Conservation (phyloP, 2,113 vertebrate genomes). For the Tinamus guttatus region DNA sequence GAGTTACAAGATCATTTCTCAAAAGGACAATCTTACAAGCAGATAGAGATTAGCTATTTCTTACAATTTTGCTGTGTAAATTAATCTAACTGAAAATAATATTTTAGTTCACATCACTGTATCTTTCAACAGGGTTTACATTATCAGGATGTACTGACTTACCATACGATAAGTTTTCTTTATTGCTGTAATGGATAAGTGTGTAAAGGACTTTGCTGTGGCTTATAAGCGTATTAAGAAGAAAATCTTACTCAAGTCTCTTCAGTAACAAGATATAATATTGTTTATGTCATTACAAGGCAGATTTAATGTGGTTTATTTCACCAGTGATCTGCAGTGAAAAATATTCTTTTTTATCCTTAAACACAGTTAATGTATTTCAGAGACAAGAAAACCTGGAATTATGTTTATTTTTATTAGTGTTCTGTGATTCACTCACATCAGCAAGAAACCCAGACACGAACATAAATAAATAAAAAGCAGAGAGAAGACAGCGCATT, state of each 20-base stretch:
- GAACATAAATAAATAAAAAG: background rate
- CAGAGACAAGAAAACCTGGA: background rate
- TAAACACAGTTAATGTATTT: background rate
- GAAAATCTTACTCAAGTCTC: background rate
- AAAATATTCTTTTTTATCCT: background rate
- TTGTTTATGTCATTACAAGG: background rate
- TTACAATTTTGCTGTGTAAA: background rate
- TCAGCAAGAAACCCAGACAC: background rate
- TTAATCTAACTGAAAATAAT: background rate
- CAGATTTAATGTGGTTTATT: background rate
- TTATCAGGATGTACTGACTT: background rate
- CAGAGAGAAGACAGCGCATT: background rate
- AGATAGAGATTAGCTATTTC: background rate
- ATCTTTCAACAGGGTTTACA: background rate
- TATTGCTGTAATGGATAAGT: background rate
- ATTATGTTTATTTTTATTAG: background rate
- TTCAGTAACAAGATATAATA: background rate
- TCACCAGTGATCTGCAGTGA: background rate
- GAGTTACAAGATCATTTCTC: slow-evolving; percentile 2
- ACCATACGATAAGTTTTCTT: background rate
- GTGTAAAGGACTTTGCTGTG: background rate
- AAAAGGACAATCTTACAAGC: background rate
- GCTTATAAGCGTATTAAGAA: slow-evolving; percentile 17
- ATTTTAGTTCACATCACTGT: background rate
- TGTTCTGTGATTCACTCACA: background rate